A percentile compares a stretch with the other conserved stretches of the same genome.
phyloP scores from a whole-genome alignment of 1,140 invertebrate species.

The Apocrypta bakeri region DNA sequence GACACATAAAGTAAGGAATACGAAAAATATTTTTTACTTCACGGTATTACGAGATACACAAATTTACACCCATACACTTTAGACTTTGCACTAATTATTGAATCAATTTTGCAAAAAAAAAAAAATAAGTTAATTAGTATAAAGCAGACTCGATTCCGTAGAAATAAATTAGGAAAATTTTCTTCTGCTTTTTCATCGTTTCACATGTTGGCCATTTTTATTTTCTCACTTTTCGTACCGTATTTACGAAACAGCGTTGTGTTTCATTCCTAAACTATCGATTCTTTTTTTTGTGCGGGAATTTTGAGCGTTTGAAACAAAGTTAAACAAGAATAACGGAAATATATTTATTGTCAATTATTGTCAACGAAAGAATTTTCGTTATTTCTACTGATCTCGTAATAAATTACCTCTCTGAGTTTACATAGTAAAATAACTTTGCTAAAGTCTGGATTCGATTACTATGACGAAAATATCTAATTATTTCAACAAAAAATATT shows the following conservation, averaged over 20 bases:
- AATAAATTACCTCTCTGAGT: too few relatives aligned
- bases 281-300: not conserved
- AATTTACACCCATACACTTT: conserved; percentile 21
- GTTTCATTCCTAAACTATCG: not conserved
- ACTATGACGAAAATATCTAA: not conserved
- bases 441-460: not conserved
- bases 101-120: conserved; percentile 40
- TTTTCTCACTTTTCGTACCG: not conserved
- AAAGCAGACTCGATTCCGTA: not conserved
- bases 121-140: too few relatives aligned
- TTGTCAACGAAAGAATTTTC: too few relatives aligned
- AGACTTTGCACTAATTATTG: not conserved
- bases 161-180: not conserved
- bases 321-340: too few relatives aligned
- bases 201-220: not conserved
- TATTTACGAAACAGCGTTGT: not conserved
- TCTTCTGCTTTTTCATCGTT: not conserved
- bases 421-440: not conserved
- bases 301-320: too few relatives aligned
- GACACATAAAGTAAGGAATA: conserved; percentile 47
- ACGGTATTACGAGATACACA: conserved; percentile 23
- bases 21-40: conserved; percentile 8
- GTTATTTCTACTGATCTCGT: too few relatives aligned
- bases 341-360: too few relatives aligned
- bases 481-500: too few relatives aligned